Evolutionary conservation across 92 coral and sea anemone genomes (phyloP).

Genomic region (Zoanthus sociatus): DNA sequence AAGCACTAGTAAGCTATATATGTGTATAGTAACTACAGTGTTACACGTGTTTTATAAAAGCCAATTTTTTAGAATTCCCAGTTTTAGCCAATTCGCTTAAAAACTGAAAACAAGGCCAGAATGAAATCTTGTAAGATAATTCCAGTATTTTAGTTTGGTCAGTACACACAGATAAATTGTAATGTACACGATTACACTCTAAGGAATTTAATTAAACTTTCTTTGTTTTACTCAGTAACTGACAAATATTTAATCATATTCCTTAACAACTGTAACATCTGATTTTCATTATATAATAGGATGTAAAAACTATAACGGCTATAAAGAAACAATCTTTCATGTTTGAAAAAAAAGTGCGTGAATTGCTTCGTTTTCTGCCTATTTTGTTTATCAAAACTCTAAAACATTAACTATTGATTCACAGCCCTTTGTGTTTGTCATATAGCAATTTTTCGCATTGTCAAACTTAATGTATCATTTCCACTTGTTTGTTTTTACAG

Average conservation of each 20-base stretch:
- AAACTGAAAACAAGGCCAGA: neutral
- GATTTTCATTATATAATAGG: no score
- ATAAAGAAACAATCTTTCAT: no score
- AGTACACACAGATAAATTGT: no score
- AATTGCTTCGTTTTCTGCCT: neutral
- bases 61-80: neutral
- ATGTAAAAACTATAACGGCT: no score
- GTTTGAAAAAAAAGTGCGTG: no score
- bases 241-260: no score
- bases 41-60: neutral
- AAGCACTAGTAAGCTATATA: neutral
- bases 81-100: neutral
- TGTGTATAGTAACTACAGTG: neutral
- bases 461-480: neutral
- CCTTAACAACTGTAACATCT: no score
- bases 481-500: slow-evolving; percentile 43
- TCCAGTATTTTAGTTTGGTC: no score
- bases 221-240: no score
- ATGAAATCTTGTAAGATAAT: no score
- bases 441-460: neutral
- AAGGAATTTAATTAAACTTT: no score
- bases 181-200: no score
- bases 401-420: neutral
- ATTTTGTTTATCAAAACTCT: neutral
- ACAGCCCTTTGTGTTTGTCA: neutral